Conservation (phyloP, 2,888 invertebrate species). For the Dugesia japonica region DNA sequence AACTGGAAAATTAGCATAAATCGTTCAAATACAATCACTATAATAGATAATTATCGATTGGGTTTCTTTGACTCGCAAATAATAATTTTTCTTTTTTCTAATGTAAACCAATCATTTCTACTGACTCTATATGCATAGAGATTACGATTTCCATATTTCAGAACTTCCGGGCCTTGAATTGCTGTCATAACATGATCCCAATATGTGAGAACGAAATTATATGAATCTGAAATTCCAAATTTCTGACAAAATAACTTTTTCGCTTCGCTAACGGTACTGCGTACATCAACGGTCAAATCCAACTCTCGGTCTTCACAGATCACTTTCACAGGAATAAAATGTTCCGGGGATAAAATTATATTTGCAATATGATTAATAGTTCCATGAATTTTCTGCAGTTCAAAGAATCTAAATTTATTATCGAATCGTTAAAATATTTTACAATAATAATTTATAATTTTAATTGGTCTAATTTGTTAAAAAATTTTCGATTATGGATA, state of each 20-base stretch:
- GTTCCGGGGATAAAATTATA: neutral
- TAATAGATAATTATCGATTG: no score
- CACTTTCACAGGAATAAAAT: constrained; percentile 2
- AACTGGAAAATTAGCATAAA: no score
- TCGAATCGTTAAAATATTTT: no score
- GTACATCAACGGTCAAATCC: neutral
- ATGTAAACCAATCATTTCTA: neutral
- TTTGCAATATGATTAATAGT: neutral
- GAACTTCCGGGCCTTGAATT: neutral
- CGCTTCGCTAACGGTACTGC: neutral
- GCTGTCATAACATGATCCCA: neutral
- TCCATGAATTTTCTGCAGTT: constrained; percentile 7
- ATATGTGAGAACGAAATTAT: neutral
- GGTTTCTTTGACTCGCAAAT: no score
- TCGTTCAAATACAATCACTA: no score
- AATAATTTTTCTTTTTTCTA: neutral
- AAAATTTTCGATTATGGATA: no score
- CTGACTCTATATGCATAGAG: neutral
- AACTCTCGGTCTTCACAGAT: neutral
- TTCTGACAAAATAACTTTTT: constrained; percentile 3
- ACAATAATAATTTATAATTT: no score
- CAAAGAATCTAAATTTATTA: neutral
- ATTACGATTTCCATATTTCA: neutral
- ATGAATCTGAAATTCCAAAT: neutral
- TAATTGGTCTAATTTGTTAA: no score